Base-by-base conservation (phyloP, 1,140 invertebrate species). In the Drosophila equinoxialis region DNA sequence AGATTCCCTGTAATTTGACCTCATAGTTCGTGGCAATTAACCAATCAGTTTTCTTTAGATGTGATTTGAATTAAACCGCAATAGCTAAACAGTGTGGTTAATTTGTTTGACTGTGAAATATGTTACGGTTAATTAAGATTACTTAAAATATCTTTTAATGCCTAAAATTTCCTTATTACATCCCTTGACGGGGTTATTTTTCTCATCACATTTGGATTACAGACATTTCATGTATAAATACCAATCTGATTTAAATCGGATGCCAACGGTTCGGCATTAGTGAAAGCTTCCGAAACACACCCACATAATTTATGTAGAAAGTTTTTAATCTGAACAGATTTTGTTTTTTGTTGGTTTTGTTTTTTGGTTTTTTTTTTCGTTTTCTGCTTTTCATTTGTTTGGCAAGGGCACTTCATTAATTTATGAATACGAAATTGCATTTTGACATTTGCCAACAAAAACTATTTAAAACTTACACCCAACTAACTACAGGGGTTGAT, bases 381-480 rank as follows among this genome's bases (percentile, higher is more conserved):
- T 30, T 30, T 30, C 30, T 30, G 6, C 30, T 30, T 59, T 87
- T 45, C 61, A 51, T 51, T 51, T 51, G 45, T 51, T 51, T 51
- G 45, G 45, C 45, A 79, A 69, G 58, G 62, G 76, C 62, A 77
- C 64, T 90, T 89, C 71, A 90, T 90, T 90, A 89, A 89, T 89
- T 89, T 89, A 89, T 89, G 84, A 89, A 90, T 89, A 84, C 72
- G 70, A 89, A 89, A 90, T 89, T 80, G 71, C 81, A 83, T 84
- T 77, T 74, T 84, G 84, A 89, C 84, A 81, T 89, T 78, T 79
- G 77, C 77, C 77, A 83, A 73, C 74, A 84, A 81, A 89, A 87
- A 87, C 84, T 87, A 87, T 89, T 87, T 77, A 84, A 89, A 87
- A 89, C 84, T 87, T 80, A 72, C 74, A 71, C 68, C 42, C 55